A percentile compares a stretch with the other conserved stretches of the same genome.
Evolutionary conservation across 2,113 vertebrate genomes (phyloP).

Genomic region (Zingel zingel): DNA sequence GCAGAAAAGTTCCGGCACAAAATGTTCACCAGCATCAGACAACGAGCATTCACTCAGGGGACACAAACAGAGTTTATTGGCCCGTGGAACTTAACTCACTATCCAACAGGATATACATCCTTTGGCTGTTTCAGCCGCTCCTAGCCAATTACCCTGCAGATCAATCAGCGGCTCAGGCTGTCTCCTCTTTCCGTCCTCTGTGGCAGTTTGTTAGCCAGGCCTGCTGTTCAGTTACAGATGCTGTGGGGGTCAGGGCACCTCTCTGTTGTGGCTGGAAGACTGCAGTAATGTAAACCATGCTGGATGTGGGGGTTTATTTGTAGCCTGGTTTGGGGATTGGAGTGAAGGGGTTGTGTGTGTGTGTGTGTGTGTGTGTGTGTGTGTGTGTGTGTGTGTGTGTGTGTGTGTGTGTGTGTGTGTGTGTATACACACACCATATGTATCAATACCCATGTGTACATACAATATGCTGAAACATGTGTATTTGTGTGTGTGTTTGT

Average conservation of each 20-base stretch:
- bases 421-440: conserved; percentile 14
- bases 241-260: conserved; percentile 43
- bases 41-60: conserved; percentile 55
- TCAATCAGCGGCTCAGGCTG: conserved; percentile 71
- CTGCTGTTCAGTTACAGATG: conserved; percentile 74
- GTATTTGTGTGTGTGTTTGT: conserved; percentile 30
- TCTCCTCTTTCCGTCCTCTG: conserved; percentile 67
- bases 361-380: no score
- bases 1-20: conserved; percentile 44
- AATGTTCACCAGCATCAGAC: conserved; percentile 67
- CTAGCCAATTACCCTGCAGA: conserved; percentile 77
- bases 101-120: conserved; percentile 71
- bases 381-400: no score
- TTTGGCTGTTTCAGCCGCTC: conserved; percentile 64
- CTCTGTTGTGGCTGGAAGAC: conserved; percentile 49
- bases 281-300: conserved; percentile 47
- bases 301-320: conserved; percentile 25
- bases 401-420: no score
- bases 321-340: conserved; percentile 22
- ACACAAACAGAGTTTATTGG: conserved; percentile 68
- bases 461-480: conserved; percentile 8
- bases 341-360: not conserved
- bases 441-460: conserved; percentile 8
- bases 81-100: conserved; percentile 62
- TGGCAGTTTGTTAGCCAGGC: conserved; percentile 67